Conservation (phyloP, 2,888 invertebrate genomes). For the Tetragonisca angustula region DNA sequence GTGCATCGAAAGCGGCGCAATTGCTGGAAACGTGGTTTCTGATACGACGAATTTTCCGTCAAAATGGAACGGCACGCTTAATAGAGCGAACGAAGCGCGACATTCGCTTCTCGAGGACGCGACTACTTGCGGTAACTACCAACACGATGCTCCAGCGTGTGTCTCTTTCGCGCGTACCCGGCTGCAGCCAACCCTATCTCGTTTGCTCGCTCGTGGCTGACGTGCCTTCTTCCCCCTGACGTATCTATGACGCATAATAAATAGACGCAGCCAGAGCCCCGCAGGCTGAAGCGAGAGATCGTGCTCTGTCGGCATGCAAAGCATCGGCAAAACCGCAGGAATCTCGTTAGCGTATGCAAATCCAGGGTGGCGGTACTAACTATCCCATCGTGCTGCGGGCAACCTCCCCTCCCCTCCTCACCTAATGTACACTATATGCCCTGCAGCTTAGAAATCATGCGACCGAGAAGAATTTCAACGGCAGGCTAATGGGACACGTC, state of each 20-base stretch:
- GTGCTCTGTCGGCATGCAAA: conserved; percentile 73
- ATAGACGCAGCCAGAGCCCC: conserved; percentile 66
- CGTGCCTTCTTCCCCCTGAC: conserved; percentile 62
- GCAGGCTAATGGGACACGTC: conserved; percentile 59
- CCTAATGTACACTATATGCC: conserved; percentile 76
- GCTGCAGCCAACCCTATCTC: background rate
- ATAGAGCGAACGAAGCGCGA: background rate
- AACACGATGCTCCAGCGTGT: background rate
- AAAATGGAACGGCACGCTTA: background rate
- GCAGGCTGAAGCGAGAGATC: conserved; percentile 65
- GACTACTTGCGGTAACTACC: conserved; percentile 17
- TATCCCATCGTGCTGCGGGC: conserved; percentile 77
- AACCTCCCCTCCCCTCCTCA: conserved; percentile 50
- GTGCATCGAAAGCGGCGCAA: background rate
- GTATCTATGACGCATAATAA: conserved; percentile 75
- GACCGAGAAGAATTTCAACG: conserved; percentile 72
- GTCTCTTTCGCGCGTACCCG: background rate
- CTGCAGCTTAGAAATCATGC: conserved; percentile 74
- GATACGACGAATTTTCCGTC: background rate
- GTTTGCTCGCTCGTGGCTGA: conserved; percentile 23
- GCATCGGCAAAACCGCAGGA: conserved; percentile 80
- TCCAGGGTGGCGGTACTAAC: conserved; percentile 77
- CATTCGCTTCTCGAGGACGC: conserved; percentile 7
- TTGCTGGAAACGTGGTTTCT: background rate
- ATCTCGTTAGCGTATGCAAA: conserved; percentile 83